Conservation (phyloP, 2,888 invertebrate species). For the Eledona agricola region DNA sequence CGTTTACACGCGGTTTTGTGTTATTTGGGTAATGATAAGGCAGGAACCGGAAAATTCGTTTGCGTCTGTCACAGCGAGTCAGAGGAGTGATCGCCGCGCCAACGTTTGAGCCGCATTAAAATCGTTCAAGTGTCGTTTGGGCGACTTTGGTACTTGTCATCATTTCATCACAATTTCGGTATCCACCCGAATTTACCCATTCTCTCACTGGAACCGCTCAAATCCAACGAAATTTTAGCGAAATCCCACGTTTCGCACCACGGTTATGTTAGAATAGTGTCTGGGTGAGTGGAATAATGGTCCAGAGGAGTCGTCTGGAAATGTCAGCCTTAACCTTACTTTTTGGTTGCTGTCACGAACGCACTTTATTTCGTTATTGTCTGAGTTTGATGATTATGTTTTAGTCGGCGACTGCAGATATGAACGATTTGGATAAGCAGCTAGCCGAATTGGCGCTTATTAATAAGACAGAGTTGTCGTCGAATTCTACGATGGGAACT, state of each 20-base stretch:
- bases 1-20: background rate
- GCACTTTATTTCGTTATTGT: no score
- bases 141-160: slow-evolving; percentile 14
- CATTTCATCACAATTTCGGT: slow-evolving; percentile 3
- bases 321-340: slow-evolving; percentile 8
- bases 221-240: slow-evolving; percentile 1
- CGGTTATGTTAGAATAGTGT: background rate
- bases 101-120: no score
- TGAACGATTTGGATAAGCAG: slow-evolving; percentile 76
- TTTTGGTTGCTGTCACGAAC: slow-evolving; percentile 3
- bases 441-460: slow-evolving; percentile 73
- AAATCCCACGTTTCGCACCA: background rate
- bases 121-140: no score
- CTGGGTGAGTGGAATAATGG: background rate
- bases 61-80: slow-evolving; percentile 21
- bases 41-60: no score
- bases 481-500: slow-evolving; percentile 54
- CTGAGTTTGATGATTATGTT: no score
- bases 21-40: background rate
- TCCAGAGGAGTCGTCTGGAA: background rate
- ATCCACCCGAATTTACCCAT: slow-evolving; percentile 17
- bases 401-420: slow-evolving; percentile 46
- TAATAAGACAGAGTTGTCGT: slow-evolving; percentile 62
- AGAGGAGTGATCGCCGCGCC: no score
- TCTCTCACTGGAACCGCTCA: no score